phyloP scores from a whole-genome alignment of 2,113 vertebrate species.

The Falco punctatus region DNA sequence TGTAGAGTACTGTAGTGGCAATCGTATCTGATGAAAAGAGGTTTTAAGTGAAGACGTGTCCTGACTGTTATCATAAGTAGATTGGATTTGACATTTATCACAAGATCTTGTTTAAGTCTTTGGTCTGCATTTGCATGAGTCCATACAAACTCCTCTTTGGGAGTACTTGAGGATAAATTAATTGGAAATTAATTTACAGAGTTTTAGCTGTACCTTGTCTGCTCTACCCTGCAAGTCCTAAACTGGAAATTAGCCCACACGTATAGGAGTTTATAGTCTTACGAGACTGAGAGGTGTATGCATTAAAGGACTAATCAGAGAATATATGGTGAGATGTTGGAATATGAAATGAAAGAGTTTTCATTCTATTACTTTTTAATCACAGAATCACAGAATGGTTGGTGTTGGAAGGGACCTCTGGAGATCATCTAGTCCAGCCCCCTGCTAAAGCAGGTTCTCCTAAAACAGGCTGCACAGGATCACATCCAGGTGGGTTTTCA shows the following conservation, averaged over 20 bases:
- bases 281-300: not conserved
- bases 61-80: not conserved
- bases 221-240: not conserved
- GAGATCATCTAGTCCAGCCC: too few relatives aligned
- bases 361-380: not conserved
- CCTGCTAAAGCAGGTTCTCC: too few relatives aligned
- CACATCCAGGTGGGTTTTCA: too few relatives aligned
- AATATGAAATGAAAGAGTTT: not conserved
- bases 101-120: not conserved
- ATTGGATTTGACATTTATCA: not conserved
- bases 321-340: not conserved
- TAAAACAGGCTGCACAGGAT: too few relatives aligned
- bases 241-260: not conserved
- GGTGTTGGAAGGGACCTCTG: too few relatives aligned
- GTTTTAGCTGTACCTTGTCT: not conserved
- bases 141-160: not conserved
- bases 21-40: not conserved
- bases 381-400: too few relatives aligned
- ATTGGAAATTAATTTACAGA: not conserved
- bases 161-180: not conserved
- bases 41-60: not conserved
- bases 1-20: not conserved
- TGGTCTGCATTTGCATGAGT: not conserved
- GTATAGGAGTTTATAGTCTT: not conserved
- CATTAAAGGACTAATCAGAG: not conserved